Evolutionary conservation across 2,888 invertebrate genomes (phyloP).

Genomic region (Sarcophaga rosellei): DNA sequence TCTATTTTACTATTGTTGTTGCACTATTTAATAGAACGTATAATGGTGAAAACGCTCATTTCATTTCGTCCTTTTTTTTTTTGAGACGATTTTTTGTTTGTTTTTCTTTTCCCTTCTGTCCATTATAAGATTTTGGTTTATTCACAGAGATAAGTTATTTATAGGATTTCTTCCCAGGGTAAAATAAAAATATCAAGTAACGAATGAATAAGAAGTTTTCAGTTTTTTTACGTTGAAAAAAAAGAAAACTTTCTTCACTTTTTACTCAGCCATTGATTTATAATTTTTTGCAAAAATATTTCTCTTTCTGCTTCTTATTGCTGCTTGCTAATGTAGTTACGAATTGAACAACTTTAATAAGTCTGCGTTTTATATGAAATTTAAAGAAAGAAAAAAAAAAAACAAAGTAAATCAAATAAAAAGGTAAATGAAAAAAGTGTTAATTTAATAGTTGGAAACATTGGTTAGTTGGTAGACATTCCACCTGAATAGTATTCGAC

Average conservation of each 20-base stretch:
- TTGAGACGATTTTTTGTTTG: too few relatives aligned
- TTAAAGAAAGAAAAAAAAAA: conserved; percentile 17
- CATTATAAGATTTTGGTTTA: conserved; percentile 59
- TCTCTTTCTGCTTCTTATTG: not conserved
- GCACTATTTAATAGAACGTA: conserved; percentile 46
- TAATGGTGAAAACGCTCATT: conserved; percentile 57
- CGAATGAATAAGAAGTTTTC: too few relatives aligned
- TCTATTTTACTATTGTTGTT: conserved; percentile 24
- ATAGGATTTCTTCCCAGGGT: conserved; percentile 53
- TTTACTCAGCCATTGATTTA: not conserved
- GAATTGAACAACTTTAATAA: too few relatives aligned
- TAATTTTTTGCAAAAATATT: conserved; percentile 7
- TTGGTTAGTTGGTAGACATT: too few relatives aligned
- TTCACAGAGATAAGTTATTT: conserved; percentile 68
- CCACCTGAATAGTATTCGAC: too few relatives aligned
- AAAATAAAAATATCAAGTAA: conserved; percentile 22
- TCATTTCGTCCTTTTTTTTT: conserved; percentile 37
- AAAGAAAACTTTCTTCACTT: not conserved
- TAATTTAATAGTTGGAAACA: too few relatives aligned
- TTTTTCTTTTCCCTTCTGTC: conserved; percentile 41
- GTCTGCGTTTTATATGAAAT: not conserved
- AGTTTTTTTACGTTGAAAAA: not conserved
- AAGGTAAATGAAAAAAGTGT: too few relatives aligned
- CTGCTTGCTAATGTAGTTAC: too few relatives aligned
- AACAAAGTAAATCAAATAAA: too few relatives aligned